phyloP scores from a whole-genome alignment of 2,888 invertebrate species.

The Brenthis daphne region DNA sequence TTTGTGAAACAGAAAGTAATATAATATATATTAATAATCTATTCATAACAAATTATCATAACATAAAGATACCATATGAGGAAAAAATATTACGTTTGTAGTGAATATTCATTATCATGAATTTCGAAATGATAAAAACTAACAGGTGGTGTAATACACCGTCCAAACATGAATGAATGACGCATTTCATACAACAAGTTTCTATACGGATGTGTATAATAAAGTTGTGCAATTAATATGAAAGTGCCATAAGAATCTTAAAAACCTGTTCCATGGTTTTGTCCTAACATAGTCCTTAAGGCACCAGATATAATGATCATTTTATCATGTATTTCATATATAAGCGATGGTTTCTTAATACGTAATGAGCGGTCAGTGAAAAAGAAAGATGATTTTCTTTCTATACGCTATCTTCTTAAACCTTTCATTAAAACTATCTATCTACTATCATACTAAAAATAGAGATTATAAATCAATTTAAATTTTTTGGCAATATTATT shows the following conservation, averaged over 20 bases:
- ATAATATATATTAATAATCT: no score
- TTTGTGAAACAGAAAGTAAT: no score
- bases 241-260: slow-evolving; percentile 33
- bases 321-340: background rate
- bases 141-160: slow-evolving; percentile 14
- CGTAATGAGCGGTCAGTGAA: background rate
- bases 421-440: no score
- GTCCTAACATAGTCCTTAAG: slow-evolving; percentile 1
- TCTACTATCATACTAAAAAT: no score
- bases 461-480: no score
- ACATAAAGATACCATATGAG: no score
- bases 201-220: slow-evolving; percentile 47
- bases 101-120: background rate
- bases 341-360: background rate
- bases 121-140: slow-evolving; percentile 2
- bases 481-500: no score
- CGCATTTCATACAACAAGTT: slow-evolving; percentile 43
- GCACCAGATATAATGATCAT: background rate
- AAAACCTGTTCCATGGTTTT: background rate
- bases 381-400: background rate
- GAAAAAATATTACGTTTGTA: no score
- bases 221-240: slow-evolving; percentile 42
- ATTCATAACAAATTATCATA: no score
- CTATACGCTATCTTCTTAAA: no score
- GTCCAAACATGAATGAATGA: slow-evolving; percentile 48